These are phyloP conservation scores for Drosophila buzzatii DNA, from an alignment of 2,888 invertebrate species.

Conservation along the genomic window DNA sequence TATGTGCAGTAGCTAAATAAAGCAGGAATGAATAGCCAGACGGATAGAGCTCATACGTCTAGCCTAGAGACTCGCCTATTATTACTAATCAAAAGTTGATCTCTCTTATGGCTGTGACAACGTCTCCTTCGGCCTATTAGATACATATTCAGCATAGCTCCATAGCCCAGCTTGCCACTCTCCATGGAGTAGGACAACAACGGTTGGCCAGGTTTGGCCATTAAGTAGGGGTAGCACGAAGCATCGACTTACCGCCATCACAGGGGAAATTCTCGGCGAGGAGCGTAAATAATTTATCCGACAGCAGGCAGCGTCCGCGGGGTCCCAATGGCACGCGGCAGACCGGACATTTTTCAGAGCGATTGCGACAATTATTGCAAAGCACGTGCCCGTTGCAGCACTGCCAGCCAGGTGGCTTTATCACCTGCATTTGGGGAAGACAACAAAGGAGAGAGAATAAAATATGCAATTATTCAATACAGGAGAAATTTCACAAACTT, in stretches of 20 bases:
- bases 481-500: background rate
- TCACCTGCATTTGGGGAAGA: constrained; percentile 71
- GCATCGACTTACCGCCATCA: constrained; percentile 80
- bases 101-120: background rate
- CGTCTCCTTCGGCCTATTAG: background rate
- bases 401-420: constrained; percentile 86
- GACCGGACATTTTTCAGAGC: constrained; percentile 85
- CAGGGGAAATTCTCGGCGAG: constrained; percentile 85
- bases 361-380: constrained; percentile 85
- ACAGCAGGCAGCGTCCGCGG: constrained; percentile 85
- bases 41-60: background rate
- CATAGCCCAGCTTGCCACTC: background rate
- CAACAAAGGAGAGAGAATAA: background rate
- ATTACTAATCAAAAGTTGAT: background rate
- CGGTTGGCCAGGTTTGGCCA: constrained; percentile 17
- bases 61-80: too few species aligned
- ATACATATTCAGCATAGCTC: background rate
- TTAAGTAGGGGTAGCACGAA: constrained; percentile 9
- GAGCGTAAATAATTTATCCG: constrained; percentile 85
- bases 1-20: background rate
- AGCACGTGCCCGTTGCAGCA: constrained; percentile 86
- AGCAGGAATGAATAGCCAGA: background rate
- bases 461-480: constrained; percentile 2
- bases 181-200: constrained; percentile 2
- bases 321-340: constrained; percentile 85